Evolutionary conservation across 2,113 vertebrate genomes (phyloP).

Genomic region (Quiscalus mexicanus): DNA sequence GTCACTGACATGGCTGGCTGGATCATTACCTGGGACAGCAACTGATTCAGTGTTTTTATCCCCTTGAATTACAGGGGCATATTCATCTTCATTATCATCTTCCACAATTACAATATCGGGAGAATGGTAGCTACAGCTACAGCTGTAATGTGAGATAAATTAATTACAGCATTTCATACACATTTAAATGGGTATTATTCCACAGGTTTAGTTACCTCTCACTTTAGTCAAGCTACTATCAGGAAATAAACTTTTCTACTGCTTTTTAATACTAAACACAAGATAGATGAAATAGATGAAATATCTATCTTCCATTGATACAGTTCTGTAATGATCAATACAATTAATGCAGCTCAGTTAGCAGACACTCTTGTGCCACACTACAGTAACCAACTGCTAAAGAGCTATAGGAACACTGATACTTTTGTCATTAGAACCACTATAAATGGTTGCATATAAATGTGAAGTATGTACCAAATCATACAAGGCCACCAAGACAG

Average conservation of each 20-base stretch:
- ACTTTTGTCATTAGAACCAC: background rate
- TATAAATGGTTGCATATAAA: background rate
- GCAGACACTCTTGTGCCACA: background rate
- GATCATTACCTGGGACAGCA: constrained; percentile 43
- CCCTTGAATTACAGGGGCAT: constrained; percentile 75
- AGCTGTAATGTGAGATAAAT: constrained; percentile 51
- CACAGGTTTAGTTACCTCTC: background rate
- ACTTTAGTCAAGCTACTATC: background rate
- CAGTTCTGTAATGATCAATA: accelerated
- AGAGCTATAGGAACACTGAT: background rate
- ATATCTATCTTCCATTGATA: background rate
- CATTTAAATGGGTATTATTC: background rate
- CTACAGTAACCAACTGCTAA: background rate
- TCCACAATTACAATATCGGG: constrained; percentile 91
- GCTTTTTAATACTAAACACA: background rate
- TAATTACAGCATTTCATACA: background rate
- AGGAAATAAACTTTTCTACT: background rate
- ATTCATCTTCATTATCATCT: constrained; percentile 80
- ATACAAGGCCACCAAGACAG: background rate
- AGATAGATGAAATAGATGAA: background rate
- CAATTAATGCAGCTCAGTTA: background rate
- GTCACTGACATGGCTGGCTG: constrained; percentile 36
- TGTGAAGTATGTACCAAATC: background rate
- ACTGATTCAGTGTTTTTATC: constrained; percentile 55
- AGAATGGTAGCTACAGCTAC: constrained; percentile 55